Conservation (phyloP, 1,140 invertebrate genomes). For the Phymorhynchus buccinoides region DNA sequence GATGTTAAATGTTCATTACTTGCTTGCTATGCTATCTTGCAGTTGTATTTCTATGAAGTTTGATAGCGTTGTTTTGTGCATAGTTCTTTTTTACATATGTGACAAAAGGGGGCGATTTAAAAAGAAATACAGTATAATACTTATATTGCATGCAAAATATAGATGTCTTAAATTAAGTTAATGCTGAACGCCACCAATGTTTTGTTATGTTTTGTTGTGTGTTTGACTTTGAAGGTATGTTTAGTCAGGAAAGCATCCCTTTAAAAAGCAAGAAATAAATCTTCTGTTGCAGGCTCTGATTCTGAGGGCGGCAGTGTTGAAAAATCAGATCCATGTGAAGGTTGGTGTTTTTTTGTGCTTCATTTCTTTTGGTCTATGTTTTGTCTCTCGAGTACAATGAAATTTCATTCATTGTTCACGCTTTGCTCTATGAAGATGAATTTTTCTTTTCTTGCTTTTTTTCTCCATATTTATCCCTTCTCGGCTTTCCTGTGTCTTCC, state of each 20-base stretch:
- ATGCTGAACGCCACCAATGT: too few relatives aligned
- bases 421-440: not conserved
- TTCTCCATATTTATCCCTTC: too few relatives aligned
- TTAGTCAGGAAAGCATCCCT: too few relatives aligned
- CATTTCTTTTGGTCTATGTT: not conserved
- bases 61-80: not conserved
- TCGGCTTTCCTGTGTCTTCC: not conserved
- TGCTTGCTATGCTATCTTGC: not conserved
- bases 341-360: constrained; percentile 28
- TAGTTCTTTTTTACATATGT: not conserved
- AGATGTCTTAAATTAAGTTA: too few relatives aligned
- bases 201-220: too few relatives aligned
- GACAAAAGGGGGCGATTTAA: not conserved
- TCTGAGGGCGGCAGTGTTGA: constrained; percentile 91
- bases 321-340: constrained; percentile 91
- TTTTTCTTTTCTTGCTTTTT: not conserved
- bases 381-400: not conserved
- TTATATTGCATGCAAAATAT: too few relatives aligned
- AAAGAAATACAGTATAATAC: too few relatives aligned
- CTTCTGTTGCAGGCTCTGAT: constrained; percentile 80
- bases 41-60: not conserved
- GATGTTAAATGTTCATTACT: too few relatives aligned
- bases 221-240: too few relatives aligned
- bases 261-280: not conserved
- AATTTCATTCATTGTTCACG: not conserved